Base-by-base conservation (phyloP, 1,140 invertebrate species). In the Bombus difficillimus region DNA sequence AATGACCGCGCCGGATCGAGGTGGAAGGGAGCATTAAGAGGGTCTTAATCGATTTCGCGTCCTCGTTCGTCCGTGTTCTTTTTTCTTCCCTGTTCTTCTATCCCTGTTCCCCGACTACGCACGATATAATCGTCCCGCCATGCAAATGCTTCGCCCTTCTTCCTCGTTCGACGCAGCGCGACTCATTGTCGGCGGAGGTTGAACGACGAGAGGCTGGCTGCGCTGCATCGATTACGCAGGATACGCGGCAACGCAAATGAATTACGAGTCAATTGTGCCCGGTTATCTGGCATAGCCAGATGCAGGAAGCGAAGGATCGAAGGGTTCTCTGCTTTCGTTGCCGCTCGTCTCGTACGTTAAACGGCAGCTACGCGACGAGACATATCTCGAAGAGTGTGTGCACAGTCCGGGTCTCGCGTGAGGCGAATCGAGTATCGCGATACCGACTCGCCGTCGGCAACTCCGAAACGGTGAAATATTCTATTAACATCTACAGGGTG, bases 251-350 rank as follows among this genome's bases (percentile, higher is more conserved):
- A 83, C 62, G 85, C 43, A 86, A 83, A 86, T 86, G 85, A 86
- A 86, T 86, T 86, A 86, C 85, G 85, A 86, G 81, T 86, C 85
- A 83, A 86, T 86, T 86, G 85, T 86, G 81, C 22, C 32, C 28
- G 73, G 39, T 41, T 59, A 74, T 81, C 71, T n/a, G 72, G 62
- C n/a, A 34, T 12, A 13, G 25, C 34, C 66, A 71, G 66, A 73
- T n/a, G 43, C 72, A 73, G 77, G 77, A 68, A 53, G 47, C 47
- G 18, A 53, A 53, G 10, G 59, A 62, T 62, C 59, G 18, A 53
- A 53, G 47, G 47, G 47, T 53, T 53, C 47, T 53, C 18, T 59
- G 32, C 28, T 62, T 28, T 62, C 59, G 10, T 62, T 22, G 47
- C 18, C 47, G 47, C 47, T 22, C 73, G 73, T 75, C 73, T 34